These are phyloP conservation scores for Patiria pectinifera DNA, from an alignment of 53 echinoderm and acorn worm genomes.

Conservation along the genomic window DNA sequence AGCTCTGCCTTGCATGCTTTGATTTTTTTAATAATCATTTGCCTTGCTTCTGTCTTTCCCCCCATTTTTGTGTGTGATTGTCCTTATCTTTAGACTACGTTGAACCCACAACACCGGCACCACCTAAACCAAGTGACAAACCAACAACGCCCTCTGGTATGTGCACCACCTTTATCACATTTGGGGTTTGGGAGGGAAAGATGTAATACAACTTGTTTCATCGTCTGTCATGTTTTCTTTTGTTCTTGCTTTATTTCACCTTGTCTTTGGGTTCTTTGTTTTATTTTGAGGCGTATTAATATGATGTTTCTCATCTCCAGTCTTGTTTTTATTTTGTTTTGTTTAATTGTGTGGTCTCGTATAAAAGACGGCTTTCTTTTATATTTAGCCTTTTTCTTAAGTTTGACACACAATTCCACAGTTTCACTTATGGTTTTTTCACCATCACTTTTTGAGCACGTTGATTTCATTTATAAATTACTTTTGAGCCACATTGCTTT, in stretches of 20 bases:
- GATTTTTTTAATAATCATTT: neutral
- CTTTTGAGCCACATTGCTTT: no score
- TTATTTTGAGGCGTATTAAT: no score
- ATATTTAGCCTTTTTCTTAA: no score
- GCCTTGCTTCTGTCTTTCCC: neutral
- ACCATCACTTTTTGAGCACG: no score
- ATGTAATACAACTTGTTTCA: neutral
- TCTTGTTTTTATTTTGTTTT: no score
- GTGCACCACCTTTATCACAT: neutral
- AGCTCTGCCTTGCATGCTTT: neutral
- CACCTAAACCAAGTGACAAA: neutral
- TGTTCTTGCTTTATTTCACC: neutral
- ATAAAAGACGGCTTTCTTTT: no score
- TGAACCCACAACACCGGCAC: neutral
- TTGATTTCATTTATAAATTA: no score
- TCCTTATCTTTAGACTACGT: neutral
- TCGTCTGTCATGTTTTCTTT: neutral
- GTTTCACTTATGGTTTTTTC: no score
- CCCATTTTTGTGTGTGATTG: neutral
- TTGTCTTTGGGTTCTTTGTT: no score
- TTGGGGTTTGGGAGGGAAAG: slow-evolving; percentile 20
- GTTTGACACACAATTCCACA: no score
- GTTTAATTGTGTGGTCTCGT: no score
- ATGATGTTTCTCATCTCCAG: no score
- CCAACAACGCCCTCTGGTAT: neutral